These are phyloP conservation scores for Acrobeloides nanus DNA, from an alignment of 2,888 invertebrate genomes.

Conservation along the genomic window DNA sequence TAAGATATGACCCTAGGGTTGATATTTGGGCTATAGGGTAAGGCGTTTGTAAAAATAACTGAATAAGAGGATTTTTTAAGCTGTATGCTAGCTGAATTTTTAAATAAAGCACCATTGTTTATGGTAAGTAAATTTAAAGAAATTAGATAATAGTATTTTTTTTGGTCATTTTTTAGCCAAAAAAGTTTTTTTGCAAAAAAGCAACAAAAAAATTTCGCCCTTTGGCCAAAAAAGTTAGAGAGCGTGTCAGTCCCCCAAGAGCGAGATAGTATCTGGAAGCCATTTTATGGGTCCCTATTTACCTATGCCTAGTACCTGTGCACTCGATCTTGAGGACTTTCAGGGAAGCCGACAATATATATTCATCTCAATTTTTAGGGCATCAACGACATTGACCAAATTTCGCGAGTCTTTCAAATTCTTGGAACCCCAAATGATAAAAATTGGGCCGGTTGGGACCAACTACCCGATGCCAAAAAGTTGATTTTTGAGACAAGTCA, in stretches of 20 bases:
- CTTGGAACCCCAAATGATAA: constrained; percentile 86
- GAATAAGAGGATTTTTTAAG: too few relatives aligned
- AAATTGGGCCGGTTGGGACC: constrained; percentile 69
- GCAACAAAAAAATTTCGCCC: too few relatives aligned
- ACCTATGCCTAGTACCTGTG: constrained; percentile 84
- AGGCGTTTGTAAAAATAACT: too few relatives aligned
- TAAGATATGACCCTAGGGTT: constrained; percentile 85
- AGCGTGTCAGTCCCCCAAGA: too few relatives aligned
- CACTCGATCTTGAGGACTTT: too few relatives aligned
- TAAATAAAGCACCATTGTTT: constrained; percentile 50
- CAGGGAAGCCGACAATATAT: constrained; percentile 19
- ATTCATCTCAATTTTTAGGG: constrained; percentile 36
- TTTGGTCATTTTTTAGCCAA: not conserved
- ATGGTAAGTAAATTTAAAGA: constrained; percentile 48
- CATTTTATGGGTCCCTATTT: constrained; percentile 7
- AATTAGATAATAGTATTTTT: not conserved
- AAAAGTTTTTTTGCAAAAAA: constrained; percentile 10
- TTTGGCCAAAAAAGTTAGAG: too few relatives aligned
- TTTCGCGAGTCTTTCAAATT: constrained; percentile 86
- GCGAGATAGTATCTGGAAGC: constrained; percentile 11
- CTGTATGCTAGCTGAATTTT: constrained; percentile 88
- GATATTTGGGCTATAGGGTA: constrained; percentile 99
- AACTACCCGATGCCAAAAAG: constrained; percentile 26
- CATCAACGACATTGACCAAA: constrained; percentile 77
- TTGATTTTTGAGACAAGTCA: constrained; percentile 22